These are phyloP conservation scores for Lithobates sylvaticus DNA, from an alignment of 2,797 vertebrate species.

Conservation along the genomic window DNA sequence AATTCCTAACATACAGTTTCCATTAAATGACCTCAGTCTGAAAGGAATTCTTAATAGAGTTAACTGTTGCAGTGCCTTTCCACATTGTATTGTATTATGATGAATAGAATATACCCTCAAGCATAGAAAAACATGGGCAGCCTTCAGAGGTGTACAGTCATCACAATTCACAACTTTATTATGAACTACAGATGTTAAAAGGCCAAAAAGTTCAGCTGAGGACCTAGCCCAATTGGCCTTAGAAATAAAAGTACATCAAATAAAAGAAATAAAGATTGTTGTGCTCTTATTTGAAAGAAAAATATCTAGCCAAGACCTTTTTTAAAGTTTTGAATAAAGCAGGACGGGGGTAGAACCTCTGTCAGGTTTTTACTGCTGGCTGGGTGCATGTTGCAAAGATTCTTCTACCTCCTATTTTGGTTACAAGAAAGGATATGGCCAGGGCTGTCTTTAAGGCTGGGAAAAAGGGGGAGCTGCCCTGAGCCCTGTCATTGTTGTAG, in stretches of 20 bases:
- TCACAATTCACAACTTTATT: not conserved
- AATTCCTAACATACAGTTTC: conserved; percentile 54
- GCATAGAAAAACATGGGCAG: conserved; percentile 3
- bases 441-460: too few species aligned
- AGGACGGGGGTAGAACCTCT: too few species aligned
- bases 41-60: conserved; percentile 56
- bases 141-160: not conserved
- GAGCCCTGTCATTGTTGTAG: too few species aligned
- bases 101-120: conserved; percentile 13
- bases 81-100: conserved; percentile 15
- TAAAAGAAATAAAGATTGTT: not conserved
- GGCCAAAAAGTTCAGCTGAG: not conserved
- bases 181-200: not conserved
- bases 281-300: too few species aligned
- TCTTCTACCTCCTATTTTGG: too few species aligned
- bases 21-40: conserved; percentile 50
- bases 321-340: too few species aligned
- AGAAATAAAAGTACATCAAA: not conserved
- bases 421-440: too few species aligned
- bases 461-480: too few species aligned
- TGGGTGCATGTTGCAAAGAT: too few species aligned
- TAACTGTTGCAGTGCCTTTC: conserved; percentile 48
- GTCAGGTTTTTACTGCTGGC: too few species aligned
- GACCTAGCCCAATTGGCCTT: not conserved
- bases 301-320: too few species aligned